Conservation (phyloP, 1,140 invertebrate species). For the Meloidogyne exigua region DNA sequence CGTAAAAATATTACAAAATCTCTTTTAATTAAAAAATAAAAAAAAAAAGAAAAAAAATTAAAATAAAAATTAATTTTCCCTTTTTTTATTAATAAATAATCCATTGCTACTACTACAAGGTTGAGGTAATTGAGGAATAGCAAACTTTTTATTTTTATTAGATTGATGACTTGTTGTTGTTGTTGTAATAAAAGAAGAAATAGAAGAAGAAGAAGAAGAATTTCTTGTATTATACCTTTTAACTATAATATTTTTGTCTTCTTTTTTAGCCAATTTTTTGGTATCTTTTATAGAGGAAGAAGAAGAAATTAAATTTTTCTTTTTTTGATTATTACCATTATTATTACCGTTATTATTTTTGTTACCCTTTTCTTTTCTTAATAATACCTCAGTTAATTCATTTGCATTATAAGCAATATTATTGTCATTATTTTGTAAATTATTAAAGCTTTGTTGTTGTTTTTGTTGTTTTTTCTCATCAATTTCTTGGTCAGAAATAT, state of each 20-base stretch:
- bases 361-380: background rate
- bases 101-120: background rate
- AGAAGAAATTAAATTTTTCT: too few species aligned
- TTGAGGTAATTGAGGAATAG: background rate
- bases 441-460: background rate
- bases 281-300: background rate
- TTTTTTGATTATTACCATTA: too few species aligned
- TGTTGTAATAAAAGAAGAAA: too few species aligned
- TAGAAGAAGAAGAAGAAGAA: background rate
- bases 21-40: too few species aligned
- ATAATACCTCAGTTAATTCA: slow-evolving; percentile 19
- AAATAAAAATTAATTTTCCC: too few species aligned
- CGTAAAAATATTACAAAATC: background rate
- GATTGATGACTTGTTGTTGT: background rate
- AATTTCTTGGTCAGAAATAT: slow-evolving; percentile 7
- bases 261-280: background rate
- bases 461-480: background rate
- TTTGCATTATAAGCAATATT: slow-evolving; percentile 11
- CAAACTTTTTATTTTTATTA: background rate
- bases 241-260: background rate
- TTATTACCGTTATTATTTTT: background rate
- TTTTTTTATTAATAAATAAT: background rate
- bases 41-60: too few species aligned
- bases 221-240: background rate
- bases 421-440: background rate